These are phyloP conservation scores for Glossophaga mutica DNA, from an alignment of 2,797 vertebrate genomes.

Conservation along the genomic window DNA sequence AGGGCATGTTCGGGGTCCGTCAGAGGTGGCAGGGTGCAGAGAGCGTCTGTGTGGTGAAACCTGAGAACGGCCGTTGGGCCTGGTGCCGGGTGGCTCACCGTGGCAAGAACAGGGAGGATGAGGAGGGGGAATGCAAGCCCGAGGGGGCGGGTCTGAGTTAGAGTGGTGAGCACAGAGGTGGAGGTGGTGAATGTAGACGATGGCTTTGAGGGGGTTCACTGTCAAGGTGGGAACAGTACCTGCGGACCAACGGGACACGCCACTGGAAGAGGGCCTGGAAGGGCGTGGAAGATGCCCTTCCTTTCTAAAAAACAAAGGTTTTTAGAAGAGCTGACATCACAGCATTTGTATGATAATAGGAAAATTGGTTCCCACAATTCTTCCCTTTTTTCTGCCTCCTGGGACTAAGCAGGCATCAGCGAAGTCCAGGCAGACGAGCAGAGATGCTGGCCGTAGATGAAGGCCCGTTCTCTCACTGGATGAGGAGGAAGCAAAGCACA, in stretches of 20 bases:
- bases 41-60: background rate
- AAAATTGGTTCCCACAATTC: background rate
- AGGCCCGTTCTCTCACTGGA: background rate
- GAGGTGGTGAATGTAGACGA: background rate
- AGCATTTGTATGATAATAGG: background rate
- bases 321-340: background rate
- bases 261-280: background rate
- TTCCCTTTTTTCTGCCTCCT: background rate
- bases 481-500: background rate
- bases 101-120: background rate
- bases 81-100: background rate
- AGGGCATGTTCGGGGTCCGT: background rate
- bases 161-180: background rate
- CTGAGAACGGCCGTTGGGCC: background rate
- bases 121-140: no score
- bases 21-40: background rate
- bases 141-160: background rate
- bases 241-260: background rate
- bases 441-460: background rate
- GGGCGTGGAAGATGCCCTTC: no score
- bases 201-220: background rate
- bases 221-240: background rate
- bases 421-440: background rate
- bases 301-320: no score
- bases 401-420: background rate